Percentiles rank a stretch among this genome's conserved stretches.
Conservation (phyloP, 2,113 vertebrate species). For the Gulo gulo region DNA sequence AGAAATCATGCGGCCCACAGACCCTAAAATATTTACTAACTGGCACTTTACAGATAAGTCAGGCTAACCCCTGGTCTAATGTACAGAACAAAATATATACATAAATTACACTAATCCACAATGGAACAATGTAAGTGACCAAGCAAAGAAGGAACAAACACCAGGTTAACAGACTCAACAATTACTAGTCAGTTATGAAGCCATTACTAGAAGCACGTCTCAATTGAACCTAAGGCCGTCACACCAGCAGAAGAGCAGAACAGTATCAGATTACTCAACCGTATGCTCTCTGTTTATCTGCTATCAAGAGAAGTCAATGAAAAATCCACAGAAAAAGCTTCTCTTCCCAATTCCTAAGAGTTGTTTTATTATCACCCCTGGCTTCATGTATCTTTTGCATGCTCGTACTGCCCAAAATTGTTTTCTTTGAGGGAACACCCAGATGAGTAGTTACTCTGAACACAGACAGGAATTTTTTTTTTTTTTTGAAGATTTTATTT, state of each 20-base stretch:
- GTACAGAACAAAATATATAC: neutral
- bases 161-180: neutral
- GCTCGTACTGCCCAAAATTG: neutral
- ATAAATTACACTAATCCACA: neutral
- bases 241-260: neutral
- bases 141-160: neutral
- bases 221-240: neutral
- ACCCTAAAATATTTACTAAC: constrained; percentile 5
- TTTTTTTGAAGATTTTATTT: neutral
- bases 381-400: neutral
- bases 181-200: neutral
- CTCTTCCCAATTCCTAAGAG: neutral
- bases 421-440: neutral
- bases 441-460: neutral
- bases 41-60: neutral
- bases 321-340: neutral
- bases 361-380: neutral
- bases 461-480: constrained; percentile 2
- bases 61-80: neutral
- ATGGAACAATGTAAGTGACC: neutral
- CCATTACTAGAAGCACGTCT: neutral
- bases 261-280: neutral
- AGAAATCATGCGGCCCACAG: neutral
- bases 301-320: neutral
- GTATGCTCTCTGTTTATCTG: neutral